phyloP scores from a whole-genome alignment of 2,113 vertebrate genomes.

The Hippoglossus stenolepis region DNA sequence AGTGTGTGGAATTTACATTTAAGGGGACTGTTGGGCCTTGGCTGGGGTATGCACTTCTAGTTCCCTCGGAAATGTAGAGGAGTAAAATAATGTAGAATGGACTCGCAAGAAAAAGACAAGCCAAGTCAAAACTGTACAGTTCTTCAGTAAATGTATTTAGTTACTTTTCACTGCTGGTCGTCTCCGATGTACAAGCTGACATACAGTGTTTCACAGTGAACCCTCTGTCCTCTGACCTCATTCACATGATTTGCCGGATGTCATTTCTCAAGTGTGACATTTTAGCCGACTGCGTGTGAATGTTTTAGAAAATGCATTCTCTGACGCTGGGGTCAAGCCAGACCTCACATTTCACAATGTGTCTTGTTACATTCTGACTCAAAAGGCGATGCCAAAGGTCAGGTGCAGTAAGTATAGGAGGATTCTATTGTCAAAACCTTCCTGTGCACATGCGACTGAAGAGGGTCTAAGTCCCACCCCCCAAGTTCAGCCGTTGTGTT shows the following conservation, averaged over 20 bases:
- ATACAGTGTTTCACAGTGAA: conserved; percentile 10
- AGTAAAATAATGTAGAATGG: no score
- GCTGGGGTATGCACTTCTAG: no score
- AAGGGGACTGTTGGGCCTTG: no score
- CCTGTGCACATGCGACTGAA: background rate
- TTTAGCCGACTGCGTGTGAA: conserved; percentile 33
- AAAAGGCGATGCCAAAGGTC: conserved; percentile 49
- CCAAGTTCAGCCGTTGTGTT: conserved; percentile 11
- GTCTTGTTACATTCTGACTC: conserved; percentile 60
- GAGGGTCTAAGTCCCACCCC: background rate
- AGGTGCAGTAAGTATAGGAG: conserved; percentile 10
- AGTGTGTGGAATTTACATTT: no score
- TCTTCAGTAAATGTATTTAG: background rate
- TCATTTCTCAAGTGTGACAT: conserved; percentile 52
- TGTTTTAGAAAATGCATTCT: conserved; percentile 45
- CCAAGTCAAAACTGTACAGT: background rate
- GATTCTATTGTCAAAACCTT: background rate
- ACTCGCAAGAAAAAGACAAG: no score
- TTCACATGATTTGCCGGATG: conserved; percentile 34
- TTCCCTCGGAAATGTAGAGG: no score
- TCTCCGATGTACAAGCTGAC: background rate
- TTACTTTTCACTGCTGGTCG: background rate
- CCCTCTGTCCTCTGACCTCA: conserved; percentile 34
- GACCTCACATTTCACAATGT: conserved; percentile 52
- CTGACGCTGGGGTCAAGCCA: conserved; percentile 27